Evolutionary conservation across 2,888 invertebrate species (phyloP).

Genomic region (Ligdia adustata): DNA sequence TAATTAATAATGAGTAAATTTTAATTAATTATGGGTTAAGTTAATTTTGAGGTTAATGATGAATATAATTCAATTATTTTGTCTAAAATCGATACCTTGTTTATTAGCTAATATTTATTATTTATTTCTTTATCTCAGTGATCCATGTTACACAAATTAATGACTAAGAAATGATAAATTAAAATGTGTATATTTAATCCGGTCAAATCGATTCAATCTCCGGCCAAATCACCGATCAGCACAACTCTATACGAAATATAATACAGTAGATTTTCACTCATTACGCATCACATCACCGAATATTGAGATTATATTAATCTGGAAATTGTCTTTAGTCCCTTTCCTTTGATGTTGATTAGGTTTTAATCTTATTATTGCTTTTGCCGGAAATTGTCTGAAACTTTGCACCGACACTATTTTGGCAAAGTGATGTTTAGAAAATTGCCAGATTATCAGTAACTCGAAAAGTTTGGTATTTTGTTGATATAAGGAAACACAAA

Average conservation of each 20-base stretch:
- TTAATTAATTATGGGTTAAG: too few species aligned
- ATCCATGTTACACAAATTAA: too few species aligned
- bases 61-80: too few species aligned
- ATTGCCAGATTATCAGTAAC: too few species aligned
- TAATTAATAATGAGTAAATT: too few species aligned
- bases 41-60: too few species aligned
- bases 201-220: not conserved
- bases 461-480: too few species aligned
- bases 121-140: too few species aligned
- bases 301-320: slow-evolving; percentile 40
- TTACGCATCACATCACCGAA: slow-evolving; percentile 32
- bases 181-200: not conserved
- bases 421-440: too few species aligned
- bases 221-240: slow-evolving; percentile 1
- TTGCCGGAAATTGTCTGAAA: slow-evolving; percentile 10
- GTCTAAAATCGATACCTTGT: too few species aligned
- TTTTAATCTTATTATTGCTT: slow-evolving; percentile 30
- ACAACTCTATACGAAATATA: slow-evolving; percentile 22
- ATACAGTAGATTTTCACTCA: slow-evolving; percentile 30
- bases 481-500: too few species aligned
- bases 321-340: slow-evolving; percentile 21
- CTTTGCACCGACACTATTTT: not conserved
- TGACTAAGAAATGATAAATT: not conserved
- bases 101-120: too few species aligned
- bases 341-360: slow-evolving; percentile 36